Conservation (phyloP, 2,113 vertebrate genomes). For the Albula goreensis region DNA sequence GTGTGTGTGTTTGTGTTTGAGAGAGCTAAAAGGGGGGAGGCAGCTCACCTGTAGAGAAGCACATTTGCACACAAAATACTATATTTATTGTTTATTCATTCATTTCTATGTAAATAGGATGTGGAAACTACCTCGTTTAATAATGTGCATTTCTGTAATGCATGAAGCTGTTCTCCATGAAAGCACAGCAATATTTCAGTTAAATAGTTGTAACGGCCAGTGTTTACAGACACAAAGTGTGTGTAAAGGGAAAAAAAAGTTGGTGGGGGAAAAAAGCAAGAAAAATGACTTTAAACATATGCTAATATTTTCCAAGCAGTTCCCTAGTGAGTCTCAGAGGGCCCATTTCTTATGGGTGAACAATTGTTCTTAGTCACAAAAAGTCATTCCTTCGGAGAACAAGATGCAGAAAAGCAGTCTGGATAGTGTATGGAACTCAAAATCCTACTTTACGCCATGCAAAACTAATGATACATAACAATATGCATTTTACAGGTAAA, state of each 20-base stretch:
- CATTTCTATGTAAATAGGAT: not conserved
- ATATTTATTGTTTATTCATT: constrained; percentile 2
- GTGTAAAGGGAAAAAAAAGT: not conserved
- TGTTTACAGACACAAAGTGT: constrained; percentile 10
- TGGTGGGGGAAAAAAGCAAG: not conserved
- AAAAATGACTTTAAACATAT: not conserved
- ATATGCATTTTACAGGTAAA: constrained; percentile 47
- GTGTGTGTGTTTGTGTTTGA: not conserved
- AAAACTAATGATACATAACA: constrained; percentile 47
- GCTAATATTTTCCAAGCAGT: not conserved
- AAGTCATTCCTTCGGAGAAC: not conserved
- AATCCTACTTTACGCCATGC: constrained; percentile 57
- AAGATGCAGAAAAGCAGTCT: constrained; percentile 33
- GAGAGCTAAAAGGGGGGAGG: not conserved
- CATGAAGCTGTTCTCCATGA: not conserved
- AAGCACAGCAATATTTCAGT: not conserved
- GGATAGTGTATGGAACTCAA: constrained; percentile 44
- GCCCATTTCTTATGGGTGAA: not conserved
- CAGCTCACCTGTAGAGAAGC: not conserved
- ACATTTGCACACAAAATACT: not conserved
- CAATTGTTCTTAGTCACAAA: not conserved
- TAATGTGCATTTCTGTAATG: not conserved
- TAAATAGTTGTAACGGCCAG: not conserved
- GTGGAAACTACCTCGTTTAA: not conserved
- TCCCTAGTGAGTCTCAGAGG: not conserved